Evolutionary conservation across 2,113 vertebrate species (phyloP).

Genomic region (Emberiza fucata): DNA sequence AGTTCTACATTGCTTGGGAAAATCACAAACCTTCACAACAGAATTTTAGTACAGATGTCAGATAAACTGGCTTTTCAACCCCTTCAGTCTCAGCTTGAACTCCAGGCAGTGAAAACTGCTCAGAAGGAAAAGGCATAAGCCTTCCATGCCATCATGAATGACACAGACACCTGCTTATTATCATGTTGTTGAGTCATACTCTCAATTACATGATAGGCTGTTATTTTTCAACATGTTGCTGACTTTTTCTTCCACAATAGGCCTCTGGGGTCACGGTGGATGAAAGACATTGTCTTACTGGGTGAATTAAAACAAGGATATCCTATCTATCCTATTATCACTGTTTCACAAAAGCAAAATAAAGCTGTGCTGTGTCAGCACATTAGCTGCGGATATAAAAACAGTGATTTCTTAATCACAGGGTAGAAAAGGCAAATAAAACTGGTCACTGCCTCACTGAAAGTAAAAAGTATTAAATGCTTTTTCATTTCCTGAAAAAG

Average conservation of each 20-base stretch:
- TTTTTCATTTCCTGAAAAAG: not conserved
- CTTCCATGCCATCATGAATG: not conserved
- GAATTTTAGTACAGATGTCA: not conserved
- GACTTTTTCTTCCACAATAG: not conserved
- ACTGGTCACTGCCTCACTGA: not conserved
- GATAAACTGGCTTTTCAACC: not conserved
- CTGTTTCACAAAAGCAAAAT: not conserved
- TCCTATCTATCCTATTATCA: not conserved
- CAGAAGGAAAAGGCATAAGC: not conserved
- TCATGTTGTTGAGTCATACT: not conserved
- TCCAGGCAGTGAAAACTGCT: not conserved
- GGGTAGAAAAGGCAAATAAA: slow-evolving; percentile 19
- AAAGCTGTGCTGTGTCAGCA: slow-evolving; percentile 31
- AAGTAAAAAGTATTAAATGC: not conserved
- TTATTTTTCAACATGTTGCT: slow-evolving; percentile 25
- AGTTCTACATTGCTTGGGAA: not conserved
- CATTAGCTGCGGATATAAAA: not conserved
- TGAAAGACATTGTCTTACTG: not conserved
- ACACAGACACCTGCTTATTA: not conserved
- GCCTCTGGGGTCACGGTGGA: not conserved
- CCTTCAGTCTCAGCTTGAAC: not conserved
- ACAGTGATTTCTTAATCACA: slow-evolving; percentile 31
- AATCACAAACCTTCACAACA: not conserved
- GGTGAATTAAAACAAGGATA: not conserved
- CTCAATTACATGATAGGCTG: not conserved